A percentile compares a stretch with the other conserved stretches of the same genome.
phyloP scores from a whole-genome alignment of 1,140 invertebrate genomes.

The Rhizoglyphus robini region DNA sequence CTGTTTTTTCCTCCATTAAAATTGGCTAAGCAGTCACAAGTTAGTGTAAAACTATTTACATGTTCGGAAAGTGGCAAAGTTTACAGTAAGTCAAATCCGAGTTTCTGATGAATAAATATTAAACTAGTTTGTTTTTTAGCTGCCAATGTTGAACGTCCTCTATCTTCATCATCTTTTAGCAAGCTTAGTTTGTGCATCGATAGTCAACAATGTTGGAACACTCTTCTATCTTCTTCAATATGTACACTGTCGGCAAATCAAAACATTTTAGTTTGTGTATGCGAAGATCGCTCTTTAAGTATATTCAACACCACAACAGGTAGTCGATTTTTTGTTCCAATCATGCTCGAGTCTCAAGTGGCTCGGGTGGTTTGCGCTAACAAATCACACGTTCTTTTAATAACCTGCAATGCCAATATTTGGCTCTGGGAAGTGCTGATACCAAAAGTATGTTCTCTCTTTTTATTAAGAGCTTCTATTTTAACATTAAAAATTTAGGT shows the following conservation, averaged over 20 bases:
- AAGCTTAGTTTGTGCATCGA: slow-evolving; percentile 4
- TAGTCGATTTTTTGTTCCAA: slow-evolving; percentile 44
- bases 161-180: slow-evolving; percentile 18
- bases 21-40: neutral
- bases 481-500: slow-evolving; percentile 21
- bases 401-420: slow-evolving; percentile 27
- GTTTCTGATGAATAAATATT: neutral
- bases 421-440: slow-evolving; percentile 28
- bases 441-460: neutral
- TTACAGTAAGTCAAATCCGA: neutral
- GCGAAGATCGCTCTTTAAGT: slow-evolving; percentile 51
- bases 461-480: neutral
- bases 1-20: neutral
- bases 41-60: slow-evolving; percentile 4
- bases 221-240: slow-evolving; percentile 18
- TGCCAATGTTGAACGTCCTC: slow-evolving; percentile 32
- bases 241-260: slow-evolving; percentile 22
- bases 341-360: slow-evolving; percentile 44
- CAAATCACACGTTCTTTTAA: slow-evolving; percentile 30
- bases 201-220: slow-evolving; percentile 15
- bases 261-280: slow-evolving; percentile 44
- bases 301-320: slow-evolving; percentile 43
- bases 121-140: slow-evolving; percentile 5
- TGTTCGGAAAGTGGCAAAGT: neutral
- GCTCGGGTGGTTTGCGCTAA: slow-evolving; percentile 28